These are phyloP conservation scores for Babylonia areolata DNA, from an alignment of 1,140 invertebrate species.

Conservation along the genomic window DNA sequence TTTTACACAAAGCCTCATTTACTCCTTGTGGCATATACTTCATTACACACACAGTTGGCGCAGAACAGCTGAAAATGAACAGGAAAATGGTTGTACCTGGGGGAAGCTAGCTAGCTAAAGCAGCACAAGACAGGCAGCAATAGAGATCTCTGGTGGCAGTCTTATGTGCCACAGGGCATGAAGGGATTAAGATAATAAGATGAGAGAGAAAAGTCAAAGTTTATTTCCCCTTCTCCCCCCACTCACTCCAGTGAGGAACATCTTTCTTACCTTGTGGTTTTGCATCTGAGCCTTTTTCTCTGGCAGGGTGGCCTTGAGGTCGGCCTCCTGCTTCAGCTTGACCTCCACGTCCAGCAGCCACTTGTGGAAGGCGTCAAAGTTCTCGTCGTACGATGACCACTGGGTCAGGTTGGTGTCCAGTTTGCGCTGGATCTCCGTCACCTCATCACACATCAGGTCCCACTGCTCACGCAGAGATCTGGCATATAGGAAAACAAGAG, in stretches of 20 bases:
- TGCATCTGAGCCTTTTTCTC: conserved; percentile 96
- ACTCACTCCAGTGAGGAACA: not conserved
- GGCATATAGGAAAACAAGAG: conserved; percentile 31
- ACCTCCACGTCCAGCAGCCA: conserved; percentile 94
- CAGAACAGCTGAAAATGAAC: no score
- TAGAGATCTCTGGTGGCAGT: no score
- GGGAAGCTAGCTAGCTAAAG: no score
- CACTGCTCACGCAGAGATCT: conserved; percentile 88
- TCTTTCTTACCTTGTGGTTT: conserved; percentile 87
- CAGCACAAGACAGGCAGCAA: no score
- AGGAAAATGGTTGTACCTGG: no score
- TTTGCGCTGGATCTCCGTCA: conserved; percentile 88
- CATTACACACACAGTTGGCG: no score
- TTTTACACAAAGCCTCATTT: no score
- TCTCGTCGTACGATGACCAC: conserved; percentile 73
- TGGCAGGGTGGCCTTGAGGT: conserved; percentile 92
- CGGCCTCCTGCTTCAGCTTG: conserved; percentile 93
- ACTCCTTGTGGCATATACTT: no score
- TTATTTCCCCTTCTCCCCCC: not conserved
- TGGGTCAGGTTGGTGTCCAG: conserved; percentile 89
- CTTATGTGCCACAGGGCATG: no score
- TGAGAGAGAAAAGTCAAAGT: no score
- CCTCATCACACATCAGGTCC: conserved; percentile 82
- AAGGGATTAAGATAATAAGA: no score
- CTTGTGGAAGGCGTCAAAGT: conserved; percentile 88